phyloP scores from a whole-genome alignment of 2,888 invertebrate genomes.

The Drosophila tanythrix region DNA sequence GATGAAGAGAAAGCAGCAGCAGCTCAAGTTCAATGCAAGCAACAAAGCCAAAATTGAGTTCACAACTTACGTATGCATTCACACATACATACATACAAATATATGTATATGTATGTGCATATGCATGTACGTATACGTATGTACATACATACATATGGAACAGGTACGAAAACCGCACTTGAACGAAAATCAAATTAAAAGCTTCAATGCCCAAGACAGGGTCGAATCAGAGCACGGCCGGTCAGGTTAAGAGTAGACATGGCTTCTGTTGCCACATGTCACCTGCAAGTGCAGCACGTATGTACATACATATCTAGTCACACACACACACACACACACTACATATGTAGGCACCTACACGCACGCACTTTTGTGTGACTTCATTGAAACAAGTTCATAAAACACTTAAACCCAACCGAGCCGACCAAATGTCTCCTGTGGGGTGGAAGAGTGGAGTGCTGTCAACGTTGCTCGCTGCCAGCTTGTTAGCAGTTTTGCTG shows the following conservation, averaged over 20 bases:
- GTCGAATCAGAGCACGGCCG: slow-evolving; percentile 45
- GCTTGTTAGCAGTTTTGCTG: slow-evolving; percentile 73
- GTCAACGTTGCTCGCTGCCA: slow-evolving; percentile 54
- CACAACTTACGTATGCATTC: slow-evolving; percentile 29
- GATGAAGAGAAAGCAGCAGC: slow-evolving; percentile 11
- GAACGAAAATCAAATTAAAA: slow-evolving; percentile 82
- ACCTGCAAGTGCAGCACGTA: slow-evolving; percentile 40
- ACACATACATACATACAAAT: slow-evolving; percentile 1
- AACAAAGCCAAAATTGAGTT: slow-evolving; percentile 52
- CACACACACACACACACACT: background rate
- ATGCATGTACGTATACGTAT: background rate
- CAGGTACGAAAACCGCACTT: slow-evolving; percentile 74
- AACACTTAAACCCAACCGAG: slow-evolving; percentile 79
- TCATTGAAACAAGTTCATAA: slow-evolving; percentile 83
- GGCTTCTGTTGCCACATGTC: slow-evolving; percentile 67
- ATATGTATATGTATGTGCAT: background rate
- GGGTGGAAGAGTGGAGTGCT: slow-evolving; percentile 11
- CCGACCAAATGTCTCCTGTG: slow-evolving; percentile 70
- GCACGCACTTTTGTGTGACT: slow-evolving; percentile 72
- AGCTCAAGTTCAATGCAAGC: slow-evolving; percentile 44
- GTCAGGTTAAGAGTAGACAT: slow-evolving; percentile 56
- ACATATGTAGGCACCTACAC: slow-evolving; percentile 17
- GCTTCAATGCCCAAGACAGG: slow-evolving; percentile 75
- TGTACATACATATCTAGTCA: background rate
- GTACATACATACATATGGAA: slow-evolving; percentile 9